Evolutionary conservation across 2,113 vertebrate species (phyloP).

Genomic region (Heterotis niloticus): DNA sequence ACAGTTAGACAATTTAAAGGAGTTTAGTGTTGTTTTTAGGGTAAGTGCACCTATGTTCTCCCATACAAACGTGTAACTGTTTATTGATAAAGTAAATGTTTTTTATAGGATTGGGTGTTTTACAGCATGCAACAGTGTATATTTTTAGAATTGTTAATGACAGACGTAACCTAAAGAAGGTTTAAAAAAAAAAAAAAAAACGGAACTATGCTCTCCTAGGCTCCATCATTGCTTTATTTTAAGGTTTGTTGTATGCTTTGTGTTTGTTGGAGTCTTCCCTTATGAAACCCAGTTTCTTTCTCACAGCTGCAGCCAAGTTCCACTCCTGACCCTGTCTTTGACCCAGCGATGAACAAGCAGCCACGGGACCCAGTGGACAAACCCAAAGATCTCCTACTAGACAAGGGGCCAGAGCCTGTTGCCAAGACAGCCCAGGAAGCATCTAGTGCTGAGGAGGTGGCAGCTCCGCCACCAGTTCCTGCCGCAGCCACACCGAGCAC

Average conservation of each 20-base stretch:
- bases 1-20: conserved; percentile 98
- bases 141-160: background rate
- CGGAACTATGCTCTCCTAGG: too few species aligned
- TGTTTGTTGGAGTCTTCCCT: too few species aligned
- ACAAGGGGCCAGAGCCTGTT: conserved; percentile 71
- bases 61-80: background rate
- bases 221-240: too few species aligned
- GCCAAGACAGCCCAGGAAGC: conserved; percentile 70
- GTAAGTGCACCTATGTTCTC: conserved; percentile 66
- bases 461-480: conserved; percentile 28
- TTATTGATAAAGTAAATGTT: background rate
- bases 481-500: conserved; percentile 53
- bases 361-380: conserved; percentile 81
- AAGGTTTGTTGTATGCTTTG: too few species aligned
- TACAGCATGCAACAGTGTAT: background rate
- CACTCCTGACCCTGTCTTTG: conserved; percentile 76
- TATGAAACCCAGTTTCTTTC: background rate
- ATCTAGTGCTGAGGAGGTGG: conserved; percentile 57
- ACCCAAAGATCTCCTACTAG: conserved; percentile 79
- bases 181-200: too few species aligned
- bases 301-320: conserved; percentile 90
- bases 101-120: background rate
- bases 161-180: too few species aligned
- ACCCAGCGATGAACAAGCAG: conserved; percentile 82
- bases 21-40: conserved; percentile 98